Evolutionary conservation across 2,888 invertebrate species (phyloP).

Genomic region (Sarcophaga subvicina): DNA sequence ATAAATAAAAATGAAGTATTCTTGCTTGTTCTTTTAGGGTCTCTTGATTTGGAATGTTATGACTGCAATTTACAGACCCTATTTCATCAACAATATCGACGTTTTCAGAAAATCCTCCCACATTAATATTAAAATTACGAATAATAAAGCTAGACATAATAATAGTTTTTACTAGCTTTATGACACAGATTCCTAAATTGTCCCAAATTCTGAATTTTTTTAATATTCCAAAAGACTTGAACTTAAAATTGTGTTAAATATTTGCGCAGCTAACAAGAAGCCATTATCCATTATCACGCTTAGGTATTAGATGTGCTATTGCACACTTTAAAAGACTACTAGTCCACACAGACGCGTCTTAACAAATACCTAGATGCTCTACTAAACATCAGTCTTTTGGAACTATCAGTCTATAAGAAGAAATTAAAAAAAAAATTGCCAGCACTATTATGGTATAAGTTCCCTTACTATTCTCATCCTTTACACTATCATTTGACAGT

Average conservation of each 20-base stretch:
- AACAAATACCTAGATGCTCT: not conserved
- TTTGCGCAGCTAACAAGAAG: too few relatives aligned
- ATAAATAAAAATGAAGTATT: not conserved
- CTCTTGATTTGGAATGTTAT: conserved; percentile 1
- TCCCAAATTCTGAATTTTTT: too few relatives aligned
- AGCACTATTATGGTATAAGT: too few relatives aligned
- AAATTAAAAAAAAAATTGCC: too few relatives aligned
- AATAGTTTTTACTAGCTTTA: not conserved
- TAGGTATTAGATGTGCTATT: too few relatives aligned
- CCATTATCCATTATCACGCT: too few relatives aligned
- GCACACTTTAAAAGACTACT: not conserved
- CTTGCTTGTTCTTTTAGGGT: not conserved
- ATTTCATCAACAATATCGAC: not conserved
- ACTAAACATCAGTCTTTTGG: conserved; percentile 11
- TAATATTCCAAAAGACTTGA: too few relatives aligned
- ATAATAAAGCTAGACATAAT: conserved; percentile 19
- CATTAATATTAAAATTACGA: conserved; percentile 2
- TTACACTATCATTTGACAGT: too few relatives aligned
- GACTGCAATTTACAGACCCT: not conserved
- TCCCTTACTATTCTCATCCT: too few relatives aligned
- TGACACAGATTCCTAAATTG: too few relatives aligned
- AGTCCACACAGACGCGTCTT: conserved; percentile 17
- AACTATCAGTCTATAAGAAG: too few relatives aligned
- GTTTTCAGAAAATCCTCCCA: not conserved
- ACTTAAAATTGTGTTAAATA: too few relatives aligned